These are phyloP conservation scores for Oreochromis mossambicus DNA, from an alignment of 2,797 vertebrate species.

Conservation along the genomic window DNA sequence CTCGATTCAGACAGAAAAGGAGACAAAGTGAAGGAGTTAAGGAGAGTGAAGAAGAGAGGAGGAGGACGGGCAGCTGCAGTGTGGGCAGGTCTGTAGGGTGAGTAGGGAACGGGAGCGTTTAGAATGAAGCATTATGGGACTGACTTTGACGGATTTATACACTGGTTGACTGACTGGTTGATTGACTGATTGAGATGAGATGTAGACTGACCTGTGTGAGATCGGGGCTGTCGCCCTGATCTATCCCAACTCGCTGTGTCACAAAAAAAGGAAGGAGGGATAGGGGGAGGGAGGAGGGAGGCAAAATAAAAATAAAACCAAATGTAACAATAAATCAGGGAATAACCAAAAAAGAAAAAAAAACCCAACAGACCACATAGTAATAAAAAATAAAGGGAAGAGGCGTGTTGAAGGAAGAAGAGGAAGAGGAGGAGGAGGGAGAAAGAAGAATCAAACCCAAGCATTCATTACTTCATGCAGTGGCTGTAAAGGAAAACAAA, in stretches of 20 bases:
- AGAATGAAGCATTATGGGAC: slow-evolving; percentile 78
- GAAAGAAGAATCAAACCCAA: slow-evolving; percentile 83
- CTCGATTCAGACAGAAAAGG: slow-evolving; percentile 51
- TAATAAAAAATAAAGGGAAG: slow-evolving; percentile 55
- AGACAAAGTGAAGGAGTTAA: slow-evolving; percentile 50
- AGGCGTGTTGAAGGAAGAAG: slow-evolving; percentile 62
- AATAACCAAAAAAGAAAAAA: slow-evolving; percentile 57
- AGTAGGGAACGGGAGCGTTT: slow-evolving; percentile 75
- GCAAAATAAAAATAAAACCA: slow-evolving; percentile 74
- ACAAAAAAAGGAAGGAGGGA: slow-evolving; percentile 79
- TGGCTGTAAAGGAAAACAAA: slow-evolving; percentile 76
- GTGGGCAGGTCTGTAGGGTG: slow-evolving; percentile 78
- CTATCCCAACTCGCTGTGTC: slow-evolving; percentile 98
- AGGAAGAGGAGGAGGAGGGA: slow-evolving; percentile 73
- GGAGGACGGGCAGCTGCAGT: slow-evolving; percentile 66
- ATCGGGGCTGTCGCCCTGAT: slow-evolving; percentile 94
- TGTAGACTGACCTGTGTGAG: slow-evolving; percentile 95
- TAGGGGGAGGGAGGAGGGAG: slow-evolving; percentile 50
- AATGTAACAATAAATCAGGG: slow-evolving; percentile 68
- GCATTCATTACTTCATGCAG: slow-evolving; percentile 84
- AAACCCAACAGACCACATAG: slow-evolving; percentile 53
- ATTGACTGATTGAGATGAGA: slow-evolving; percentile 80
- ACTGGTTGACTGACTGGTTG: slow-evolving; percentile 68
- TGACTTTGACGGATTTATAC: slow-evolving; percentile 62
- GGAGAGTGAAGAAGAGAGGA: slow-evolving; percentile 67